Percentiles rank a stretch among this genome's conserved stretches.
These are phyloP conservation scores for Aromia moschata DNA, from an alignment of 2,888 invertebrate species.

Conservation along the genomic window DNA sequence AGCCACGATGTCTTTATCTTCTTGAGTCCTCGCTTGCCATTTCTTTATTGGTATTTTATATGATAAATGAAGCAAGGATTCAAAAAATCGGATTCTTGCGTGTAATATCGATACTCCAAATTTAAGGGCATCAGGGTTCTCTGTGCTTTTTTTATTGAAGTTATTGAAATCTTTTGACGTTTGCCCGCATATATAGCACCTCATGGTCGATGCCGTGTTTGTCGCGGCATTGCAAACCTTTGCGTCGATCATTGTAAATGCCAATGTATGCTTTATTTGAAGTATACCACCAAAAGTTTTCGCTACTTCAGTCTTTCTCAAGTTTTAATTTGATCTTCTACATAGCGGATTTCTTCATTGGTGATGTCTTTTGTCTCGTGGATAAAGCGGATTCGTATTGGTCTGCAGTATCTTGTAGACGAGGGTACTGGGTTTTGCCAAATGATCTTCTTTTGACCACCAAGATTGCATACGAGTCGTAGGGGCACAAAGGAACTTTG, in stretches of 20 bases:
- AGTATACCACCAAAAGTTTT: not conserved
- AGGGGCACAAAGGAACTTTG: not conserved
- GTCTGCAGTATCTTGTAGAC: constrained; percentile 45
- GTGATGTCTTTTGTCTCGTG: constrained; percentile 45
- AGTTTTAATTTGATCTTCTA: constrained; percentile 23
- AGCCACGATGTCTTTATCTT: not conserved
- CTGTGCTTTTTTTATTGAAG: no score
- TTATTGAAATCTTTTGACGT: constrained; percentile 39
- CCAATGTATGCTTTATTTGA: constrained; percentile 17
- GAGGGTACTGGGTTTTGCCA: constrained; percentile 50
- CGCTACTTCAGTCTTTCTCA: constrained; percentile 5
- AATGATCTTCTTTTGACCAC: no score
- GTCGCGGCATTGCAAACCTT: constrained; percentile 48
- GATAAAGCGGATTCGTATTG: constrained; percentile 46
- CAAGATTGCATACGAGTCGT: not conserved
- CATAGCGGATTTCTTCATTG: constrained; percentile 41
- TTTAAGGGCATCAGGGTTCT: not conserved
- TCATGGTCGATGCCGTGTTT: constrained; percentile 38
- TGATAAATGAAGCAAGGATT: constrained; percentile 7
- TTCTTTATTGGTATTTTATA: constrained; percentile 20
- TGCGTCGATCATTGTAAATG: constrained; percentile 47
- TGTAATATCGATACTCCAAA: constrained; percentile 34
- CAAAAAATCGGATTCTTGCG: constrained; percentile 32
- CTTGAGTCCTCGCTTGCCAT: not conserved
- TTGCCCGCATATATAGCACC: constrained; percentile 39